A percentile compares a stretch with the other conserved stretches of the same genome.
Conservation (phyloP, 2,113 vertebrate genomes). For the Argyrosomus japonicus region DNA sequence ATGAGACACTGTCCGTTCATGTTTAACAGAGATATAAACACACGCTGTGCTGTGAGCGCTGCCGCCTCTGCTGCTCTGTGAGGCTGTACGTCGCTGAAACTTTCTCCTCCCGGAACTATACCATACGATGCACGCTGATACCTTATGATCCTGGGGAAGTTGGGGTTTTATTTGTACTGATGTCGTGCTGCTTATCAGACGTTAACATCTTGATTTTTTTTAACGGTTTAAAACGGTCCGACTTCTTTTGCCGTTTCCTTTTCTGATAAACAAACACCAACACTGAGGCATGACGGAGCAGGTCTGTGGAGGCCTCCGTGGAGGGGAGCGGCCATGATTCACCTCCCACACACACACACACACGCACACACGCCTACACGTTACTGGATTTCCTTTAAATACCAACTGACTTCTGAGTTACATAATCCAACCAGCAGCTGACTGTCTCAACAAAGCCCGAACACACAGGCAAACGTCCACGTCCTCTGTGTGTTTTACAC, state of each 20-base stretch:
- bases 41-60: background rate
- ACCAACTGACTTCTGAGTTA: conserved; percentile 52
- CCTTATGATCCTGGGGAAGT: background rate
- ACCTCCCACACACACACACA: conserved; percentile 17
- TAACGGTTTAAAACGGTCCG: no score
- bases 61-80: background rate
- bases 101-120: background rate
- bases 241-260: background rate
- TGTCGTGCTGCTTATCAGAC: conserved; percentile 7
- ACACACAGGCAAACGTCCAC: background rate
- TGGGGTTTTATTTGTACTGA: background rate
- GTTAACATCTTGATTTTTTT: background rate
- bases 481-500: background rate
- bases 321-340: conserved; percentile 54
- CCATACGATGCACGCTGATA: background rate
- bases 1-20: background rate
- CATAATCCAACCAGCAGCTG: conserved; percentile 51
- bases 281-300: conserved; percentile 43
- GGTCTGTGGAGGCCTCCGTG: conserved; percentile 23
- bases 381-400: conserved; percentile 51
- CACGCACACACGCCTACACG: conserved; percentile 2
- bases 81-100: background rate
- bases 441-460: conserved; percentile 3
- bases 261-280: background rate
- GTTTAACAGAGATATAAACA: background rate